These are phyloP conservation scores for Esox niger DNA, from an alignment of 2,113 vertebrate genomes.

Conservation along the genomic window DNA sequence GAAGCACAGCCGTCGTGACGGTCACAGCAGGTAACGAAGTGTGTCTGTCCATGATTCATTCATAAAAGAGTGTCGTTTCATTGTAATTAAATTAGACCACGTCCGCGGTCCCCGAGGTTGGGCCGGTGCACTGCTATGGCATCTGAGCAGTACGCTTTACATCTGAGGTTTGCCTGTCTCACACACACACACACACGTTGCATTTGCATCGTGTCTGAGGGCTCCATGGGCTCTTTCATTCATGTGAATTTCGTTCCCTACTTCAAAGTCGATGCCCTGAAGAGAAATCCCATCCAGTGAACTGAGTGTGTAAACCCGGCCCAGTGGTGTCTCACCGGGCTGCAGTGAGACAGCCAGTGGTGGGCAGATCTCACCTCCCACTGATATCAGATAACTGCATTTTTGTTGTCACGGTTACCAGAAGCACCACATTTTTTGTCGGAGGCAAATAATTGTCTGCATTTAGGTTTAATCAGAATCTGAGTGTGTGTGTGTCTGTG, in stretches of 20 bases:
- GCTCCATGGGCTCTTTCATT: constrained; percentile 35
- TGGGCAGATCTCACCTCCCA: constrained; percentile 31
- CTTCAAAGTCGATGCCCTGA: constrained; percentile 26
- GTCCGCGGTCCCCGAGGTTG: constrained; percentile 34
- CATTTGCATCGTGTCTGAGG: constrained; percentile 37
- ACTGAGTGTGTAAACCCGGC: constrained; percentile 52
- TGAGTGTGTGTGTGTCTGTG: too few relatives aligned
- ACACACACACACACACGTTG: too few relatives aligned
- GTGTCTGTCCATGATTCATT: constrained; percentile 56
- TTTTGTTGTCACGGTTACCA: constrained; percentile 55
- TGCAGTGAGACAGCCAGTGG: constrained; percentile 34
- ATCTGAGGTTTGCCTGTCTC: constrained; percentile 41
- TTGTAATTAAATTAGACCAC: constrained; percentile 51
- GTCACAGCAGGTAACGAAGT: constrained; percentile 37
- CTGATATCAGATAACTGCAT: constrained; percentile 28
- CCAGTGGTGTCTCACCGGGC: constrained; percentile 36
- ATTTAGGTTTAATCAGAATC: too few relatives aligned
- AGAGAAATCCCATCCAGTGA: constrained; percentile 49
- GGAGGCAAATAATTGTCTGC: constrained; percentile 28
- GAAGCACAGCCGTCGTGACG: constrained; percentile 47
- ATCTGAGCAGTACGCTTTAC: constrained; percentile 12
- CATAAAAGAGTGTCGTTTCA: constrained; percentile 62
- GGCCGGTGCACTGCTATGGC: constrained; percentile 22
- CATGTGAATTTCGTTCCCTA: constrained; percentile 50
- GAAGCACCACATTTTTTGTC: constrained; percentile 28